These are phyloP conservation scores for Pyrocoelia pectoralis DNA, from an alignment of 2,888 invertebrate species.

Conservation along the genomic window DNA sequence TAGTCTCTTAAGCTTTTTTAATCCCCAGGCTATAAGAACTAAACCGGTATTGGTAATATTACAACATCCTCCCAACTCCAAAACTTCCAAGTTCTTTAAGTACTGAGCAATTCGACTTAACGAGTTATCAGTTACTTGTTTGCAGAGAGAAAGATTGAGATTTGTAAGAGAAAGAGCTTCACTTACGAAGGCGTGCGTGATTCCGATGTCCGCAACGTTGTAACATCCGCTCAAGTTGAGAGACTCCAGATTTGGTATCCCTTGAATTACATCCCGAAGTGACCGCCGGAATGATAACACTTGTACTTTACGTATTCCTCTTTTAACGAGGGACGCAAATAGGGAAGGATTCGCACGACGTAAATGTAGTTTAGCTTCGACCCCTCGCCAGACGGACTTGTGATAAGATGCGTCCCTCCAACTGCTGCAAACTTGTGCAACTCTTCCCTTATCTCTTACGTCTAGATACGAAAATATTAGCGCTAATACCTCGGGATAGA, in stretches of 20 bases:
- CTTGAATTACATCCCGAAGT: constrained; percentile 84
- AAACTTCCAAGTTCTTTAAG: constrained; percentile 83
- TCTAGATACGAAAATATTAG: constrained; percentile 91
- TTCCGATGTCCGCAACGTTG: constrained; percentile 87
- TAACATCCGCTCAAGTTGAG: constrained; percentile 93
- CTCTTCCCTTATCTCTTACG: constrained; percentile 87
- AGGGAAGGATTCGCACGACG: constrained; percentile 83
- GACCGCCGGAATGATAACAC: constrained; percentile 85
- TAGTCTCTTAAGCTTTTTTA: constrained; percentile 82
- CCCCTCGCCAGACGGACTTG: constrained; percentile 92
- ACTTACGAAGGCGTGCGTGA: constrained; percentile 82
- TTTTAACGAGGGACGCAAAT: constrained; percentile 83
- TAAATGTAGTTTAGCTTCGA: constrained; percentile 90
- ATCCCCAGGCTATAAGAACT: constrained; percentile 85
- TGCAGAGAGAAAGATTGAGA: constrained; percentile 90
- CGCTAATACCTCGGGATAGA: constrained; percentile 92
- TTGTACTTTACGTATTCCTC: constrained; percentile 90
- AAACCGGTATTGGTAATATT: constrained; percentile 90
- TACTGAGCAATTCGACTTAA: constrained; percentile 85
- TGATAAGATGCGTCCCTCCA: constrained; percentile 95
- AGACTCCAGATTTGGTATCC: constrained; percentile 86
- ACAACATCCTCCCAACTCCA: constrained; percentile 92
- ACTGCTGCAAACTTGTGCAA: constrained; percentile 86
- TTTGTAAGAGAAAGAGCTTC: constrained; percentile 80
- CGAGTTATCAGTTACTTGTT: constrained; percentile 93